Evolutionary conservation across 2,888 invertebrate genomes (phyloP), one percentile per base, ranked within the genome.

Genomic region (Mythimna vitellina): DNA sequence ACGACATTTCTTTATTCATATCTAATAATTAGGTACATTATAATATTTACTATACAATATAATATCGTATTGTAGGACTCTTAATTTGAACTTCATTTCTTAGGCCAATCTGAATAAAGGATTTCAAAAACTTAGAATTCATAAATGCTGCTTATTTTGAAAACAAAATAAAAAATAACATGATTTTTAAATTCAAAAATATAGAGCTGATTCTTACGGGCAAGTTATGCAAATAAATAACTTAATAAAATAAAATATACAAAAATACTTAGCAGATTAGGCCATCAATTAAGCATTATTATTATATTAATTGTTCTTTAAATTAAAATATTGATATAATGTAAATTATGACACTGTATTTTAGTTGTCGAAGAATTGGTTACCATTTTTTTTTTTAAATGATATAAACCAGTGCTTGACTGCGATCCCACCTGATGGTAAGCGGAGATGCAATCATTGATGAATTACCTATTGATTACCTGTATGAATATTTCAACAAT

Each of bases 171-270:
- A 38, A 54, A 51, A n/a, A n/a, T n/a, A n/a, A 8, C 29, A 12
- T 12, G 20, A 25, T 51, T 65, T 60, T 58, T 32, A 32, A 42
- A 58, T 49, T n/a, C 5, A 9, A 46, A 63, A 22, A 20, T 57
- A 73, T 62, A 67, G 73, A 73, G 54, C 42, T 38, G 78, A 49
- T 66, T 65, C 53, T 60, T 58, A 60, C 25, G 20, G 76, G 80
- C 83, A 86, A 87, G 81, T 71, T 20, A 77, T 77, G 78, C 74
- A 67, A 87, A 85, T 87, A 84, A 83, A 86, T 87, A 84, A 87
- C 66, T 86, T 84, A 85, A 3, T n/a, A 82, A 70, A 46, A 46
- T 20, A 42, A 72, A 82, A 81, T 79, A 79, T 79, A 77, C 75
- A 83, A 82, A 75, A 69, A 69, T 73, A 75, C 65, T 66, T 65